Percentiles rank a stretch among this genome's conserved stretches.
Evolutionary conservation across 2,113 vertebrate genomes (phyloP).

Genomic region (Forbesichthys agassizii): DNA sequence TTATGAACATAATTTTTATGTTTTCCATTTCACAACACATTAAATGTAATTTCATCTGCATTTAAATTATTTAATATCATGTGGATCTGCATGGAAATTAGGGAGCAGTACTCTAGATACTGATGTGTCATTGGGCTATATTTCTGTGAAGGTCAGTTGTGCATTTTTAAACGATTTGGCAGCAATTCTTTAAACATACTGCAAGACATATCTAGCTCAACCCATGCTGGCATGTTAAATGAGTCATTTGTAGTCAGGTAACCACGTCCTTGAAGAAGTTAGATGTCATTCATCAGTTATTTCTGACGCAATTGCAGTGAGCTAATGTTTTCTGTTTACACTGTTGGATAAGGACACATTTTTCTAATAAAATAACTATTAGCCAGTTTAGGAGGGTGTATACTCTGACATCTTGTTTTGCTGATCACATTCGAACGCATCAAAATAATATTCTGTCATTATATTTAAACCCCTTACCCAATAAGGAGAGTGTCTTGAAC

Average conservation of each 20-base stretch:
- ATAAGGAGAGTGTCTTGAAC: constrained; percentile 15
- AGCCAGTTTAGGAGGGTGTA: constrained; percentile 13
- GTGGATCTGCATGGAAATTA: constrained; percentile 51
- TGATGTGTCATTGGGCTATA: constrained; percentile 41
- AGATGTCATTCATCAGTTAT: constrained; percentile 19
- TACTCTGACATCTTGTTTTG: constrained; percentile 19
- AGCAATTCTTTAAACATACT: constrained; percentile 53
- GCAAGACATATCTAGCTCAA: constrained; percentile 55
- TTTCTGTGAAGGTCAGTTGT: constrained; percentile 59
- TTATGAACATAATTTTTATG: constrained; percentile 54
- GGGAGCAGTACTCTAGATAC: constrained; percentile 43
- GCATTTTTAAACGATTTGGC: constrained; percentile 62
- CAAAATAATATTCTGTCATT: constrained; percentile 14
- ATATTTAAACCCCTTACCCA: constrained; percentile 28
- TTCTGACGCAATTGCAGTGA: constrained; percentile 37
- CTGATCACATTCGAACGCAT: background rate
- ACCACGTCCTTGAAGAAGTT: constrained; percentile 21
- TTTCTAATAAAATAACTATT: constrained; percentile 24
- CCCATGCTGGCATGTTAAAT: constrained; percentile 54
- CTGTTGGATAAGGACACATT: constrained; percentile 13
- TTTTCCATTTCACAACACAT: constrained; percentile 68
- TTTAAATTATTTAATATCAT: constrained; percentile 56
- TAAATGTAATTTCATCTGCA: constrained; percentile 56
- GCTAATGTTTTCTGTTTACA: constrained; percentile 29
- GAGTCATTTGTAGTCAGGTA: constrained; percentile 63